Base-by-base conservation (phyloP, 2,113 vertebrate species). In the Megalops atlanticus region DNA sequence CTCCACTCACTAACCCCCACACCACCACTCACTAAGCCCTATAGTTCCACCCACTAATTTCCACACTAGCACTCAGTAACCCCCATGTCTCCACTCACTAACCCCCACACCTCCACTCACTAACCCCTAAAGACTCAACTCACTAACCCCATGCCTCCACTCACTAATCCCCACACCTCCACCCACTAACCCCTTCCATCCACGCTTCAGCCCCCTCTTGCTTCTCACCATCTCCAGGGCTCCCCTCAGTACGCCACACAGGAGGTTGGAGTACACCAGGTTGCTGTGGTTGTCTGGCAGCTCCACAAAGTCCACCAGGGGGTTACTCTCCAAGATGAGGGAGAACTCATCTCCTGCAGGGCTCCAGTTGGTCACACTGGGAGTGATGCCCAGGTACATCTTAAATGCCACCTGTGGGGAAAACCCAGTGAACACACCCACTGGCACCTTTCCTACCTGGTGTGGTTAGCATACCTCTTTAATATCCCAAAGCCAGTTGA, bases 291-390 rank as follows among this genome's bases (percentile, higher is more conserved):
- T 98, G 88, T 99, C 98, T 0, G 98, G 98, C 80, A 99, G 95
- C 91, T 99, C 98, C 82, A 99, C 98, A 71, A 99, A 99, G 91
- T 99, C 98, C 79, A 98, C 98, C 90, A 99, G 87, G 0, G 98
- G 98, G 90, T 99, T 99, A 85, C 94, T 99, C 91, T 99, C 98
- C 79, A 99, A 88, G 86, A 99, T 98, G 82, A 99, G 95, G 74
- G 98, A 99, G 93, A 99, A 99, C 83, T 99, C 98, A 0, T 99
- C 98, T 0, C 98, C 98, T 11, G 96, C 97, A 15, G 98, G 97
- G 88, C 97, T 99, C 98, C 98, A 99, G 89, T 99, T 99, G 88
- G 97, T 99, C 93, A 99, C 96, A 81, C 96, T 98, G 0, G 98
- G 98, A 77, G 98, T 99, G 90, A 97, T 92, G 83, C 98, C 98